Conservation (phyloP, 2,888 invertebrate species). For the Amphipoea oculea region DNA sequence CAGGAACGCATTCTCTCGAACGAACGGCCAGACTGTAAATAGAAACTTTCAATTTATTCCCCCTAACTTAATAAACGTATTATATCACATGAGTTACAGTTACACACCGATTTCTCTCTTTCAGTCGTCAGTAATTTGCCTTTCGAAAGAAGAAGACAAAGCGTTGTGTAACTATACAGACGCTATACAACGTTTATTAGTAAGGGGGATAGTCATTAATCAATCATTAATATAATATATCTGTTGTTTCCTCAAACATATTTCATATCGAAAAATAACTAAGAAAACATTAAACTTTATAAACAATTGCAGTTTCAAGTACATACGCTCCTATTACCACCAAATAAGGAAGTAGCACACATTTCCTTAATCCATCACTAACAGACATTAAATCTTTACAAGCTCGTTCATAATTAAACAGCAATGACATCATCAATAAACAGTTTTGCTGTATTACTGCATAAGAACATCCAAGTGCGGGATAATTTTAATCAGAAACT, state of each 20-base stretch:
- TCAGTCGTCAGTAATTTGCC: no score
- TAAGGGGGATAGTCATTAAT: neutral
- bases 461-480: slow-evolving; percentile 38
- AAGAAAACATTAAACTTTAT: slow-evolving; percentile 11
- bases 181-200: no score
- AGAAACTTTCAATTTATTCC: no score
- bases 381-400: slow-evolving; percentile 37
- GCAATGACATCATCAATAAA: slow-evolving; percentile 50
- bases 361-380: slow-evolving; percentile 54
- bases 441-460: slow-evolving; percentile 28
- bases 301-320: slow-evolving; percentile 43
- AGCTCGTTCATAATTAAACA: slow-evolving; percentile 38
- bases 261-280: slow-evolving; percentile 1
- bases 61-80: no score
- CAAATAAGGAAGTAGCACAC: slow-evolving; percentile 45
- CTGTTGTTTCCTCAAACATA: neutral
- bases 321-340: slow-evolving; percentile 25
- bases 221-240: neutral
- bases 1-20: neutral
- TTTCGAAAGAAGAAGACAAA: no score
- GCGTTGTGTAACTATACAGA: no score
- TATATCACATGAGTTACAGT: no score
- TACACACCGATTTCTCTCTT: no score
- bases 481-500: slow-evolving; percentile 53
- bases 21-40: neutral